Evolutionary conservation across 23 tunicate genomes (phyloP).

Genomic region (Ascidia mentula): DNA sequence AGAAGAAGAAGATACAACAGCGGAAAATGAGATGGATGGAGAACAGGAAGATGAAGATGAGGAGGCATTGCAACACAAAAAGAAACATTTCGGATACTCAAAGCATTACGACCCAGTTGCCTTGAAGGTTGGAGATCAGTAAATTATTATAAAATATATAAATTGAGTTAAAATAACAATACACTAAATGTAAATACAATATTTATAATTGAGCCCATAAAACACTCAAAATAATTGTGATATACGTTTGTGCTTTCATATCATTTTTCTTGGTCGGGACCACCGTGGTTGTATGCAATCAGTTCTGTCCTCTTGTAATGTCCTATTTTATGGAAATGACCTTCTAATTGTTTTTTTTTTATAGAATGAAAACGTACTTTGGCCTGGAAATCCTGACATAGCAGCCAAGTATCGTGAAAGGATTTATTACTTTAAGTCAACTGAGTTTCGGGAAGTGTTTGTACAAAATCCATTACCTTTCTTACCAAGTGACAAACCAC

Average conservation of each 20-base stretch:
- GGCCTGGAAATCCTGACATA: conserved; percentile 95
- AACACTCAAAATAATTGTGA: neutral
- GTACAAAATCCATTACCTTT: conserved; percentile 42
- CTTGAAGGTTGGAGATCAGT: conserved; percentile 47
- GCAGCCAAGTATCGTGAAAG: conserved; percentile 89
- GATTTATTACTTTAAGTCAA: conserved; percentile 73
- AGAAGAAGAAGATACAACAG: conserved; percentile 94
- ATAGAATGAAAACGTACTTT: conserved; percentile 68
- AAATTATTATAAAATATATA: neutral
- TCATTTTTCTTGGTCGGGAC: neutral
- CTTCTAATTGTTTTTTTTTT: neutral
- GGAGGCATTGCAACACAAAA: conserved; percentile 48
- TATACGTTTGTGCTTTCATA: neutral
- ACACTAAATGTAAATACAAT: no score
- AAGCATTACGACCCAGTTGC: conserved; percentile 91
- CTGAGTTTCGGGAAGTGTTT: conserved; percentile 77
- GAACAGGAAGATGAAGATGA: conserved; percentile 92
- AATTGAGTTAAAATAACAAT: neutral
- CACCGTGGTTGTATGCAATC: neutral
- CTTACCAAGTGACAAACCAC: conserved; percentile 50
- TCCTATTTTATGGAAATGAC: neutral
- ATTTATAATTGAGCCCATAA: neutral
- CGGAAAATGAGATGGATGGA: conserved; percentile 52
- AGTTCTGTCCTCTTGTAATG: neutral
- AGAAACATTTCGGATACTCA: conserved; percentile 71